Base-by-base conservation (phyloP, 2,797 vertebrate genomes). In the Pangasius larnaudii region DNA sequence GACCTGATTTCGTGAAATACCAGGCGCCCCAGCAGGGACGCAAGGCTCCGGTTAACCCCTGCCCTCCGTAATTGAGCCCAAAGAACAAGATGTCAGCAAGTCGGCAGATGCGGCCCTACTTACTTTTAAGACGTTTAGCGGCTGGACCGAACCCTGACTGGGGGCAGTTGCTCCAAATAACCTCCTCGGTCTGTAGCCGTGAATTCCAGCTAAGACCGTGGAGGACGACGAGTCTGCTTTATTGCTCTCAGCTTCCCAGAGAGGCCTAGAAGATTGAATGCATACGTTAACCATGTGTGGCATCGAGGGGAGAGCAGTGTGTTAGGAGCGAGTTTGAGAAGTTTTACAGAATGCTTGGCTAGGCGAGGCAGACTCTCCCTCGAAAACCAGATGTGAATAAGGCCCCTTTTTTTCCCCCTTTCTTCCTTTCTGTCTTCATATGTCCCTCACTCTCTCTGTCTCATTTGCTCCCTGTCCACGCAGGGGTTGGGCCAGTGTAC, bases 131-230 rank as follows among this genome's bases (percentile, higher is more conserved):
- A 33, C 46, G 83, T 91, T 88, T 88, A 85, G 93, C 92, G 92
- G 67, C 81, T 89, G 74, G 89, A 90, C 90, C 90, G 89, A 91
- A 91, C 85, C 80, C 5, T 39, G 87, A 90, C 89, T 92, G 83
- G 90, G 71, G 56, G 2, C 72, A 61, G 84, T 89, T 56, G 36
- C 78, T 91, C 86, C 87, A 91, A 94, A 95, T 94, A 59, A 85
- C 24, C 69, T 93, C 88, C 90, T 93, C 91, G 93, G 92, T 94
- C 92, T 88, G 89, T 90, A 92, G 78, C 86, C 56, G 71, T 94
- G 92, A 93, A 94, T 94, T 91, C 92, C 80, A 89, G 89, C 88
- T 84, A 65, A 90, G 91, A 91, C 87, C 84, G 51, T 84, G 67
- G 92, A 91, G 90, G 77, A 91, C 91, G 89, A 88, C 91, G 90